These are phyloP conservation scores for Drosophila melanocephala DNA, from an alignment of 2,888 invertebrate species.

Conservation along the genomic window DNA sequence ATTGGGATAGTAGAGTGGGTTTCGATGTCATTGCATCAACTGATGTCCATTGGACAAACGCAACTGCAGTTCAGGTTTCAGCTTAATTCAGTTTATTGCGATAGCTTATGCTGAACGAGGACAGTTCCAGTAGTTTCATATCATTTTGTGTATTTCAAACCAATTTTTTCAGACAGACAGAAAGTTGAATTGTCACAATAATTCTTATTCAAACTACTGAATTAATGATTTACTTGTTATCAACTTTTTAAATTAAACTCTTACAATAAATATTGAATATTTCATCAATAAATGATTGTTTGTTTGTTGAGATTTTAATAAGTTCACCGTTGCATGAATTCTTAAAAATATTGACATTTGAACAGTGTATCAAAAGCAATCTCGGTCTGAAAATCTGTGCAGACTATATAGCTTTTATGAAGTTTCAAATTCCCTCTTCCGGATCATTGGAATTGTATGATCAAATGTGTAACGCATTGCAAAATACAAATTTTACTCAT, in stretches of 20 bases:
- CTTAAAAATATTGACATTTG: not conserved
- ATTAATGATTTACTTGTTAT: not conserved
- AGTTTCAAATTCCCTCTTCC: not conserved
- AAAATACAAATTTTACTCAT: not conserved
- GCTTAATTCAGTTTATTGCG: slow-evolving; percentile 11
- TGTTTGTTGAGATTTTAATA: no score
- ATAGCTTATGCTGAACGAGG: slow-evolving; percentile 6
- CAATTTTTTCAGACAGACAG: not conserved
- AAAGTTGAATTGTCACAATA: not conserved
- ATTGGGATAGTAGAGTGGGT: not conserved
- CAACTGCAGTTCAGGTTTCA: slow-evolving; percentile 22
- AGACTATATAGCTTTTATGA: not conserved
- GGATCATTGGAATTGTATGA: not conserved
- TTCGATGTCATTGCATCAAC: slow-evolving; percentile 8
- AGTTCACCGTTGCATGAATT: not conserved
- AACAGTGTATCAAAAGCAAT: not conserved
- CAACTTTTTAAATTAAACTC: not conserved
- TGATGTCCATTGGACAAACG: slow-evolving; percentile 40
- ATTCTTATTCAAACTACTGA: not conserved
- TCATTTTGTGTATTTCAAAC: not conserved
- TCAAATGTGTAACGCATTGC: not conserved
- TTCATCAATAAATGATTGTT: not conserved
- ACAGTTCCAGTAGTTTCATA: not conserved
- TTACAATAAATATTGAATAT: not conserved
- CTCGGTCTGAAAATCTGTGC: not conserved